Base-by-base conservation (phyloP, 2,113 vertebrate genomes). In the Fregata magnificens region DNA sequence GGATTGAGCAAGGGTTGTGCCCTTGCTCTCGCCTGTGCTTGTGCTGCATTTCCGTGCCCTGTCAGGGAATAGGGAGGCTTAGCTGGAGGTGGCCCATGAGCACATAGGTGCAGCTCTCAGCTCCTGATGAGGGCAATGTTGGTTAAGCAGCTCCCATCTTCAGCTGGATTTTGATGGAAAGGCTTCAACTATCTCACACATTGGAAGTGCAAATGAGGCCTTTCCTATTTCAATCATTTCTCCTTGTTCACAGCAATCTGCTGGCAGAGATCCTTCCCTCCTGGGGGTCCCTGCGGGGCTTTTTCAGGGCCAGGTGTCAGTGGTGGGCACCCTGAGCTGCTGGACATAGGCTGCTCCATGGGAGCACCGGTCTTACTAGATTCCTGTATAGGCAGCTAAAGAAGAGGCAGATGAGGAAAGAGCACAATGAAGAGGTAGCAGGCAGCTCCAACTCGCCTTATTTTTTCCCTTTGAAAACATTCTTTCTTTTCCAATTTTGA, bases 401-500 rank as follows among this genome's bases (percentile, higher is more conserved):
- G 63, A 52, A 70, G 28, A 38, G 44, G 34, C 65, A 77, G 44
- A 79, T 21, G 22, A 72, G 42, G n/a, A 87, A 49, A 81, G 49
- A 69, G 26, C 55, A 84, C 2, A 34, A 49, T 34, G 58, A 82
- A 71, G 86, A 86, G 42, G 50, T 28, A 83, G 55, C 3, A 14
- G 82, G 50, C 73, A 93, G 80, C 69, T 96, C 63, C 69, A 96
- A 45, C 55, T 85, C 1, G 1, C 69, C 61, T 95, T 89, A 66
- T 92, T 97, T 96, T 93, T 86, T 79, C 90, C 77, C 38, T 96
- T 97, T 96, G 87, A 94, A 98, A 96, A 89, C 86, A 90, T 81
- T 95, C 93, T 96, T 97, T 97, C 96, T 94, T 84, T 93, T 96
- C 88, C 93, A 98, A 91, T 96, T 98, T 96, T 97, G 87, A 96